These are phyloP conservation scores for Pheosia tremula DNA, from an alignment of 2,888 invertebrate genomes.

Conservation along the genomic window DNA sequence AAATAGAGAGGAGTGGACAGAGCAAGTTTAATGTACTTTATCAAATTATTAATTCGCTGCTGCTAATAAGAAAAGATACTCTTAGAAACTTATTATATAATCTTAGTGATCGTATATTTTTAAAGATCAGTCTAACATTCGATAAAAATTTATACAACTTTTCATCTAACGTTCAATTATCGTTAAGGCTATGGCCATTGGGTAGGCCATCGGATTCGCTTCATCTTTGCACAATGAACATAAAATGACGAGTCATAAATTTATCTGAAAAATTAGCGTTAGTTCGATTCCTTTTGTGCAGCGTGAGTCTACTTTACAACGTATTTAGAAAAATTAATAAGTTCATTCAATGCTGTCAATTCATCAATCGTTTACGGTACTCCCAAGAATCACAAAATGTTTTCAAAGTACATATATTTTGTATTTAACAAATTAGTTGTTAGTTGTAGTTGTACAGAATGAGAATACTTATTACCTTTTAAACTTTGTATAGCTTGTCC, in stretches of 20 bases:
- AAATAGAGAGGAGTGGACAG: conserved; percentile 73
- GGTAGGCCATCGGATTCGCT: conserved; percentile 42
- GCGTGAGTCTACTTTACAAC: conserved; percentile 5
- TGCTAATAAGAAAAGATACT: conserved; percentile 59
- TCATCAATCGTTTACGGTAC: too few relatives aligned
- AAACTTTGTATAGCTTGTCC: neutral
- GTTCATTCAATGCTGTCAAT: neutral
- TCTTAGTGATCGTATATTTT: conserved; percentile 74
- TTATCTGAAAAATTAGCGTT: conserved; percentile 4
- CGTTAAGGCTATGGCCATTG: conserved; percentile 67
- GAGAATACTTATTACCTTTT: too few relatives aligned
- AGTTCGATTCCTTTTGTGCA: conserved; percentile 22
- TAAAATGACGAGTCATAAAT: conserved; percentile 6
- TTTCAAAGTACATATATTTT: too few relatives aligned
- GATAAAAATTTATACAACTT: conserved; percentile 74
- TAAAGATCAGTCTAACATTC: conserved; percentile 84
- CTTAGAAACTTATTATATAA: conserved; percentile 70
- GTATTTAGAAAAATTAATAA: neutral
- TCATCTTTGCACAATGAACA: conserved; percentile 34
- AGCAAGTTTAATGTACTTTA: conserved; percentile 57
- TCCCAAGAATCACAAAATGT: too few relatives aligned
- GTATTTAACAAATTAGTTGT: too few relatives aligned
- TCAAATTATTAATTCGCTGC: conserved; percentile 51
- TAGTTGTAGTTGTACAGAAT: neutral
- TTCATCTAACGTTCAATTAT: conserved; percentile 45